Percentiles rank a stretch among this genome's conserved stretches.
Evolutionary conservation across 2,113 vertebrate genomes (phyloP).

Genomic region (Bufo bufo): DNA sequence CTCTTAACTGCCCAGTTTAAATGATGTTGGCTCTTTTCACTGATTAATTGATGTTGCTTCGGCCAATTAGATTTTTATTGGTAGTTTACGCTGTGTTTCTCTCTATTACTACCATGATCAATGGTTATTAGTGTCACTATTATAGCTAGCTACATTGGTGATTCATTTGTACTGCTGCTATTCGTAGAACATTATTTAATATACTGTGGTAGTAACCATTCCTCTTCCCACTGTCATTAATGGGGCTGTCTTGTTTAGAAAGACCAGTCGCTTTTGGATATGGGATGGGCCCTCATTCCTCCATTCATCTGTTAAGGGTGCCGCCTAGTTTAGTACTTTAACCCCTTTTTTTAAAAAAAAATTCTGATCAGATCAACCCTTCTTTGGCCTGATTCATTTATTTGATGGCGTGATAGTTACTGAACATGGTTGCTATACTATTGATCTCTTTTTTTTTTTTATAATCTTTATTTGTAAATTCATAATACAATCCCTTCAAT

Average conservation of each 20-base stretch:
- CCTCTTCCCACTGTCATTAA: neutral
- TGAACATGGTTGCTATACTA: no score
- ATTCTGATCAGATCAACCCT: no score
- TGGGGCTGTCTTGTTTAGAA: neutral
- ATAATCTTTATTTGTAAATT: no score
- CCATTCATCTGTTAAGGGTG: no score
- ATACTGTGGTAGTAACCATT: neutral
- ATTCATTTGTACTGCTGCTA: constrained; percentile 5
- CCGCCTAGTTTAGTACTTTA: no score
- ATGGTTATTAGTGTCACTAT: constrained; percentile 39
- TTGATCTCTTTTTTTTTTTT: no score
- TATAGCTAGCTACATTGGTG: neutral
- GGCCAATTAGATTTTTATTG: constrained; percentile 41
- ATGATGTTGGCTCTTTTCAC: constrained; percentile 2
- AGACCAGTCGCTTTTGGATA: neutral
- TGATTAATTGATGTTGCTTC: constrained; percentile 38
- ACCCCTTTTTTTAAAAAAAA: no score
- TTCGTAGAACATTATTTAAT: constrained; percentile 6
- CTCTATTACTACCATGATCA: constrained; percentile 30
- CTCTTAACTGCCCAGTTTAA: constrained; percentile 20
- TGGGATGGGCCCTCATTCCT: no score
- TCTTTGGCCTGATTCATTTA: no score
- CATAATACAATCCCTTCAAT: no score
- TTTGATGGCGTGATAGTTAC: no score
- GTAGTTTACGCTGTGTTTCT: neutral